A percentile compares a stretch with the other conserved stretches of the same genome.
Conservation (phyloP, 2,113 vertebrate genomes). For the Maccullochella peelii region DNA sequence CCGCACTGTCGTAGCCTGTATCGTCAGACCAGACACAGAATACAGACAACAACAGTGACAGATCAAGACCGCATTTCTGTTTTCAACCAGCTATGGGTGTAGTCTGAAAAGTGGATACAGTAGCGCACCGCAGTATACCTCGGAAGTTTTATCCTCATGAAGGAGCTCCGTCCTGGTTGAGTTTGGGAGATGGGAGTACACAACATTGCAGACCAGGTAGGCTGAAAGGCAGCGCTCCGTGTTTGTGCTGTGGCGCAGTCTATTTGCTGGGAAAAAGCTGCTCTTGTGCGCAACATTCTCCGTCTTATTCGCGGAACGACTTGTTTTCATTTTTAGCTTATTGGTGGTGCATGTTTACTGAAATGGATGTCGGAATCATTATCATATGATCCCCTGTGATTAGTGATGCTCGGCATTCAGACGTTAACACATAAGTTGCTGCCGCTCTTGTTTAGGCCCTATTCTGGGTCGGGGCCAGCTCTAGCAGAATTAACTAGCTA, state of each 20-base stretch:
- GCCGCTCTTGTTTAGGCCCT: conserved; percentile 43
- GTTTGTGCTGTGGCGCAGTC: conserved; percentile 73
- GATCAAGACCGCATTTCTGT: conserved; percentile 72
- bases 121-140: conserved; percentile 77
- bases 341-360: not conserved
- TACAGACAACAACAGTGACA: conserved; percentile 83
- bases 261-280: conserved; percentile 71
- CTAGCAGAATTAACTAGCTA: conserved; percentile 45
- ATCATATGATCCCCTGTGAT: accelerated
- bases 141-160: conserved; percentile 86
- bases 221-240: conserved; percentile 60
- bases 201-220: conserved; percentile 95
- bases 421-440: not conserved
- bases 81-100: conserved; percentile 75
- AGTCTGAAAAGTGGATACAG: conserved; percentile 74
- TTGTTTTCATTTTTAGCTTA: not conserved
- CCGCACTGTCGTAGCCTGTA: conserved; percentile 64
- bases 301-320: not conserved
- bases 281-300: conserved; percentile 68
- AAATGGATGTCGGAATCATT: accelerated
- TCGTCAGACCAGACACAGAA: conserved; percentile 75
- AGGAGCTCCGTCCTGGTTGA: conserved; percentile 93
- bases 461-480: conserved; percentile 62
- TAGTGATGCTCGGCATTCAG: accelerated
- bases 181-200: conserved; percentile 94